Conservation (phyloP, 2,888 invertebrate species). For the Stenotaenia linearis region DNA sequence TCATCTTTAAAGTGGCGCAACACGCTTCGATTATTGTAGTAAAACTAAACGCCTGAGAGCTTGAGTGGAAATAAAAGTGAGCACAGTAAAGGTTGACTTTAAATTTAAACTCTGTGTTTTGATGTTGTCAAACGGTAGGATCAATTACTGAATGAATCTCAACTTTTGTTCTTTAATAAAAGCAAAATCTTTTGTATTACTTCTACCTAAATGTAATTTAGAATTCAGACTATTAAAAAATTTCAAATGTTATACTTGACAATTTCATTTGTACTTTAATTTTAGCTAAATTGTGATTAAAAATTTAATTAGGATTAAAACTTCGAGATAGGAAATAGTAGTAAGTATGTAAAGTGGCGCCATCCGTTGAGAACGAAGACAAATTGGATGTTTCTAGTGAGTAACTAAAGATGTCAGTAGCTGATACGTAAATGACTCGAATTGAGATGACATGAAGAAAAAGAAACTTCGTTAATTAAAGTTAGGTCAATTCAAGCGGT, state of each 20-base stretch:
- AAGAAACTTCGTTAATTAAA: too few relatives aligned
- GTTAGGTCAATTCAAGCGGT: too few relatives aligned
- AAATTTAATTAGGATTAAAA: too few relatives aligned
- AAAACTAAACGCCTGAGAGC: background rate
- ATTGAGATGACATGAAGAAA: too few relatives aligned
- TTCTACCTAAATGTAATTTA: too few relatives aligned
- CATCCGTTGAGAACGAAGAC: background rate
- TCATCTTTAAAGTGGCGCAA: conserved; percentile 20
- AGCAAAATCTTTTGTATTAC: too few relatives aligned
- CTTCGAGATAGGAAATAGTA: too few relatives aligned
- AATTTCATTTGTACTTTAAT: too few relatives aligned
- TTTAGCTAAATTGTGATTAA: too few relatives aligned
- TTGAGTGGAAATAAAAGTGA: background rate
- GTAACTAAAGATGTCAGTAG: background rate
- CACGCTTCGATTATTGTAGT: background rate
- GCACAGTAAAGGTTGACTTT: background rate
- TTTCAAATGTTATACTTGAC: too few relatives aligned
- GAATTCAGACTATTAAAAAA: too few relatives aligned
- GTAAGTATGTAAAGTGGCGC: background rate
- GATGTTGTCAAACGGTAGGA: background rate
- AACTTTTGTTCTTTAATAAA: too few relatives aligned
- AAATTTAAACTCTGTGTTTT: background rate
- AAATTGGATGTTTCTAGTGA: background rate
- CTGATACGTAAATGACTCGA: background rate
- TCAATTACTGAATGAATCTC: background rate